These are phyloP conservation scores for Callocephalon fimbriatum DNA, from an alignment of 2,113 vertebrate species.

Conservation along the genomic window DNA sequence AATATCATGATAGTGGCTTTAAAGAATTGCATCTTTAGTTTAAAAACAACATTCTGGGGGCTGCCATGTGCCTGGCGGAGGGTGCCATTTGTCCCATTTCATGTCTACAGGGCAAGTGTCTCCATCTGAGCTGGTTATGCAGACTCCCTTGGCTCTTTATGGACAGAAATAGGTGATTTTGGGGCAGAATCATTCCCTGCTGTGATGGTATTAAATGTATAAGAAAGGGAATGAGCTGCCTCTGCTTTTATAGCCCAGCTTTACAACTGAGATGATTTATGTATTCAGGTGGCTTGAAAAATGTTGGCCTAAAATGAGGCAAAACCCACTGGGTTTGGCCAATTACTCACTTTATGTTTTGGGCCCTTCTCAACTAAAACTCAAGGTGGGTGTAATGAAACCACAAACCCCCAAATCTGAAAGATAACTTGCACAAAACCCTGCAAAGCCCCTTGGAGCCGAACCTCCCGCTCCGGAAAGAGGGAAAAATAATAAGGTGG, in stretches of 20 bases:
- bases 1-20: background rate
- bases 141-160: background rate
- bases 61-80: background rate
- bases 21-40: background rate
- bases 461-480: rapidly evolving
- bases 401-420: background rate
- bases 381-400: background rate
- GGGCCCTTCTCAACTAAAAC: background rate
- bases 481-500: background rate
- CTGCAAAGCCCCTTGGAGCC: background rate
- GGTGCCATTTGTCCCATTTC: background rate
- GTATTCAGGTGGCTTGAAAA: background rate
- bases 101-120: background rate
- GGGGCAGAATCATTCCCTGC: background rate
- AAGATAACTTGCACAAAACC: background rate
- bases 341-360: background rate
- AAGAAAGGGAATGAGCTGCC: background rate
- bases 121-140: background rate
- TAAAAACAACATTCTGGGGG: background rate
- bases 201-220: background rate
- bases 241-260: background rate
- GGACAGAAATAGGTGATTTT: background rate
- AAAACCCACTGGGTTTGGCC: background rate
- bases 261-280: conserved; percentile 11
- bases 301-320: background rate